Percentiles rank a stretch among this genome's conserved stretches.
Conservation (phyloP, 2,888 invertebrate species). For the Candidula unifasciata region DNA sequence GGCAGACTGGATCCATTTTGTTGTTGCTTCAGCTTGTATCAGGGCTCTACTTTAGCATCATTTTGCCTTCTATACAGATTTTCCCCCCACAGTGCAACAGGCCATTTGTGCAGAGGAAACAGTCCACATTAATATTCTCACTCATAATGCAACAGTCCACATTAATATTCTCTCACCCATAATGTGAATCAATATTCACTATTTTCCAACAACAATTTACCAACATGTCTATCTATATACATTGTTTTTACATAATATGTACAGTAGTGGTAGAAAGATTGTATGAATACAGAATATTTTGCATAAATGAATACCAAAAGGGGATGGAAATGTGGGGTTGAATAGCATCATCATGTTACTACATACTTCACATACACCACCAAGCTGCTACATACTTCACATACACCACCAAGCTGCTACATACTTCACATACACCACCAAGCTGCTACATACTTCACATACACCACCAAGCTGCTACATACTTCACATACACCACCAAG, state of each 20-base stretch:
- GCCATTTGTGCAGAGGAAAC: no score
- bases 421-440: not conserved
- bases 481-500: not conserved
- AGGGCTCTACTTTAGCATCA: no score
- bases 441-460: no score
- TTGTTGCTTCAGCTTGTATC: no score
- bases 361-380: not conserved
- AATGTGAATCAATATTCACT: no score
- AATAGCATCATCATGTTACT: not conserved
- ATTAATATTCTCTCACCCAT: no score
- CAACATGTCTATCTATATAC: no score
- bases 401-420: not conserved
- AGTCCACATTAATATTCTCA: no score
- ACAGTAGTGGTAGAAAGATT: not conserved
- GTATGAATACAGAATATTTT: slow-evolving; percentile 18
- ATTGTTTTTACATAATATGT: not conserved
- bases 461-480: not conserved
- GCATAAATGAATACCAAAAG: not conserved
- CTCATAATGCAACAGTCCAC: no score
- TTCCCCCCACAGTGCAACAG: not conserved
- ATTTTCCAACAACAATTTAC: no score
- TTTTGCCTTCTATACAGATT: no score
- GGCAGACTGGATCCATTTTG: no score
- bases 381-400: not conserved
- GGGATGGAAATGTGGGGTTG: not conserved